Evolutionary conservation across 2,113 vertebrate genomes (phyloP).

Genomic region (Mus spicilegus): DNA sequence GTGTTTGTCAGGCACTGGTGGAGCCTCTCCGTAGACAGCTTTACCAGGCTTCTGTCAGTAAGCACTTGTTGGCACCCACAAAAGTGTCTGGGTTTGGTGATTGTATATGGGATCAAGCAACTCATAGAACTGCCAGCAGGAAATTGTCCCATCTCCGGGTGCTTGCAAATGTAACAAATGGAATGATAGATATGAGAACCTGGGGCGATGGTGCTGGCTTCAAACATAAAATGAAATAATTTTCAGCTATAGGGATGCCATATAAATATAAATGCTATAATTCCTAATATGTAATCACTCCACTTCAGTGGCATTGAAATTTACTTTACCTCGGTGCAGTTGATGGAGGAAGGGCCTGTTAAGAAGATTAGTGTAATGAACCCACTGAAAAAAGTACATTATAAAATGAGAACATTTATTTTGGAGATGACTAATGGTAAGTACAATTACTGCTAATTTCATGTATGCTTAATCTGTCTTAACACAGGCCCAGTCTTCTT

Average conservation of each 20-base stretch:
- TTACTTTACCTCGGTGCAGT: slow-evolving; percentile 3
- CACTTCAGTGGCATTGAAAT: slow-evolving; percentile 7
- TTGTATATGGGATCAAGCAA: not conserved
- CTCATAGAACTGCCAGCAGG: not conserved
- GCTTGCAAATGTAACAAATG: not conserved
- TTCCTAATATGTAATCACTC: slow-evolving; percentile 14
- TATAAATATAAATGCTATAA: not conserved
- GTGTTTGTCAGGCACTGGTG: no score
- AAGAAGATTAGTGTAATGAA: slow-evolving; percentile 9
- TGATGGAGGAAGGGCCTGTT: not conserved
- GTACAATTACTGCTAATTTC: slow-evolving; percentile 61
- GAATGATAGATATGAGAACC: not conserved
- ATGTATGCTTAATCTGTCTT: slow-evolving; percentile 19
- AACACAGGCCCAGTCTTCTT: slow-evolving; percentile 38
- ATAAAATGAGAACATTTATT: slow-evolving; percentile 62
- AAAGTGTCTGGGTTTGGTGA: no score
- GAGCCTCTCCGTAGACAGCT: no score
- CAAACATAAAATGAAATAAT: slow-evolving; percentile 1
- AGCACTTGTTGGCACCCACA: no score
- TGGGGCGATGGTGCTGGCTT: not conserved
- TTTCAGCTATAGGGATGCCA: slow-evolving; percentile 9
- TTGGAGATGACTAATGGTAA: slow-evolving; percentile 47
- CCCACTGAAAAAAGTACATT: not conserved
- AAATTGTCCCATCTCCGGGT: not conserved
- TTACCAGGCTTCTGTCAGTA: no score